A percentile compares a stretch with the other conserved stretches of the same genome.
Conservation (phyloP, 2,797 vertebrate species). For the Etheostoma perlongum region DNA sequence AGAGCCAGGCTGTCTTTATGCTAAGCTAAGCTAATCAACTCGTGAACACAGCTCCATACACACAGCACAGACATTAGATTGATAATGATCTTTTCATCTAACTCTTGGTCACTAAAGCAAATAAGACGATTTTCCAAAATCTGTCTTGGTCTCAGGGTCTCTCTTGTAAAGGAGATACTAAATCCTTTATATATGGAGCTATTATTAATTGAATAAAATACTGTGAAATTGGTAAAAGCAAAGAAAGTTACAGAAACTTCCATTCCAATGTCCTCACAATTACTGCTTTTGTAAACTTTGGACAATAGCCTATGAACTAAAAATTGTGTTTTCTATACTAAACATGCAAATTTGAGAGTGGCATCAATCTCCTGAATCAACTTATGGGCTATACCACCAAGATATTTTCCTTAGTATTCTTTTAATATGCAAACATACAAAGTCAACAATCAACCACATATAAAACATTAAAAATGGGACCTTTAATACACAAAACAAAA, state of each 20-base stretch:
- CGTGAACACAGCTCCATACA: no score
- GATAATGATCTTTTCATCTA: no score
- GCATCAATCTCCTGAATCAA: neutral
- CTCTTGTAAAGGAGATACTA: neutral
- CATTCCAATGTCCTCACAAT: no score
- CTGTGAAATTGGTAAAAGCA: no score
- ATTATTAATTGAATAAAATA: no score
- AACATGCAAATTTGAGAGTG: neutral
- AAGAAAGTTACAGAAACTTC: no score
- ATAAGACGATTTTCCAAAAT: no score
- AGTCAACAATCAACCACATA: neutral
- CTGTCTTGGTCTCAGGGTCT: neutral
- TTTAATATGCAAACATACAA: neutral
- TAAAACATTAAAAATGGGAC: neutral
- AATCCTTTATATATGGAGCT: neutral
- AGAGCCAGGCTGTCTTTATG: neutral
- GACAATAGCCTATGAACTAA: neutral
- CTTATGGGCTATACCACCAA: neutral
- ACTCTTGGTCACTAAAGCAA: no score
- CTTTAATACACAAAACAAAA: neutral
- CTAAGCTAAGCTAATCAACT: neutral
- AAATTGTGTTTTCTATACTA: neutral
- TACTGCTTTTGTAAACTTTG: no score
- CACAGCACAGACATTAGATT: no score
- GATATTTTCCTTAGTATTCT: neutral